These are phyloP conservation scores for Agrotis ipsilon DNA, from an alignment of 2,888 invertebrate species.

Conservation along the genomic window DNA sequence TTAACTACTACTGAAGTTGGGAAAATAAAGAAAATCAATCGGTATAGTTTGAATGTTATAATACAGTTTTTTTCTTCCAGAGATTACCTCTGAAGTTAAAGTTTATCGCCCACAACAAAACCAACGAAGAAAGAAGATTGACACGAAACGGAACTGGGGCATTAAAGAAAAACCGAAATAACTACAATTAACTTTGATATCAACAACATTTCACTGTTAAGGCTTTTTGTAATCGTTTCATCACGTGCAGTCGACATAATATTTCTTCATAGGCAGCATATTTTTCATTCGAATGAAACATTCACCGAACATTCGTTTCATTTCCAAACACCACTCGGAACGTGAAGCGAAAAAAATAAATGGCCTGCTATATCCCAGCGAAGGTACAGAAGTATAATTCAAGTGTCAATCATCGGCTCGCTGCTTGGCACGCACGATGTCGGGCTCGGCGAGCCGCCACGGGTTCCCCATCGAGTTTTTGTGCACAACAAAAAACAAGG, in stretches of 20 bases:
- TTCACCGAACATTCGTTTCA: conserved; percentile 24
- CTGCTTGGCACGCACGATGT: conserved; percentile 57
- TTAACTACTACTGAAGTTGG: background rate
- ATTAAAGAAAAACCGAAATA: conserved; percentile 25
- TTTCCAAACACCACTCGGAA: conserved; percentile 9
- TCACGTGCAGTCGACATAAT: conserved; percentile 31
- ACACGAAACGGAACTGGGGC: conserved; percentile 25
- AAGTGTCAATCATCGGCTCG: conserved; percentile 53
- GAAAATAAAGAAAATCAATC: background rate
- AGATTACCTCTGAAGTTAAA: background rate
- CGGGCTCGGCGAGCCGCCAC: conserved; percentile 26
- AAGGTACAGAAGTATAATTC: conserved; percentile 46
- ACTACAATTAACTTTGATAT: conserved; percentile 33
- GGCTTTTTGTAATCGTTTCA: conserved; percentile 24
- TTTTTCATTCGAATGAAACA: conserved; percentile 6
- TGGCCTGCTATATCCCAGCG: conserved; percentile 14
- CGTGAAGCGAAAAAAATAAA: conserved; percentile 30
- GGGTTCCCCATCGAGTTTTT: conserved; percentile 40
- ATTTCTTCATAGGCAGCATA: conserved; percentile 14
- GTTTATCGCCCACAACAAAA: conserved; percentile 5
- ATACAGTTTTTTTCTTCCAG: background rate
- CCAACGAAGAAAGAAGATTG: conserved; percentile 3
- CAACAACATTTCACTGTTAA: conserved; percentile 25
- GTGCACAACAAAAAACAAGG: conserved; percentile 51
- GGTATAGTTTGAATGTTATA: background rate